Evolutionary conservation across 2,888 invertebrate genomes (phyloP).

Genomic region (Drosophila lacicola): DNA sequence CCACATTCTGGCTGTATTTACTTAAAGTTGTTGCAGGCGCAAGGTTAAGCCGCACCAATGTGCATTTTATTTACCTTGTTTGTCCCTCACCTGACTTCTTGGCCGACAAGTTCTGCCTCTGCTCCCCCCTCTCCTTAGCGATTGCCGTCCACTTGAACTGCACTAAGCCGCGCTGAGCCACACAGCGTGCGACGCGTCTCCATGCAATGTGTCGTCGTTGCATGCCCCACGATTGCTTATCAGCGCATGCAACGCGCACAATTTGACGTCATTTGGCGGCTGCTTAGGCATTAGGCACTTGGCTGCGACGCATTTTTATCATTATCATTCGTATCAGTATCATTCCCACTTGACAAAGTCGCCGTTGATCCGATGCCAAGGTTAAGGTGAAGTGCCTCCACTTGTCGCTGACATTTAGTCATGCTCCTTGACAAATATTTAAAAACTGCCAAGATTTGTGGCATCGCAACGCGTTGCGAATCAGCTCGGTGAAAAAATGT

Average conservation of each 20-base stretch:
- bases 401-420: slow-evolving; percentile 57
- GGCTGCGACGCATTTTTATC: slow-evolving; percentile 44
- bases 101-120: neutral
- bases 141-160: slow-evolving; percentile 55
- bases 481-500: slow-evolving; percentile 8
- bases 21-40: slow-evolving; percentile 55
- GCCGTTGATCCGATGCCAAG: slow-evolving; percentile 44
- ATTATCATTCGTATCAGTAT: slow-evolving; percentile 57
- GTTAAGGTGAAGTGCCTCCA: slow-evolving; percentile 55
- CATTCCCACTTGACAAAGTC: slow-evolving; percentile 31
- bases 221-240: slow-evolving; percentile 14
- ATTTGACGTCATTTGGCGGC: slow-evolving; percentile 67
- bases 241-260: slow-evolving; percentile 45
- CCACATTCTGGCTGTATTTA: slow-evolving; percentile 52
- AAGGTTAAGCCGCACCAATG: slow-evolving; percentile 69
- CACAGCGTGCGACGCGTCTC: slow-evolving; percentile 6
- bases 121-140: slow-evolving; percentile 1
- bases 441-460: slow-evolving; percentile 25
- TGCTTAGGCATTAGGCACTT: slow-evolving; percentile 42
- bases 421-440: slow-evolving; percentile 29
- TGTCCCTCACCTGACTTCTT: neutral
- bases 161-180: slow-evolving; percentile 58
- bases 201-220: slow-evolving; percentile 17
- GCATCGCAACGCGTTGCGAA: slow-evolving; percentile 1
- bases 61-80: slow-evolving; percentile 62